phyloP scores from a whole-genome alignment of 2,888 invertebrate genomes.

The Lucinisca nassula region DNA sequence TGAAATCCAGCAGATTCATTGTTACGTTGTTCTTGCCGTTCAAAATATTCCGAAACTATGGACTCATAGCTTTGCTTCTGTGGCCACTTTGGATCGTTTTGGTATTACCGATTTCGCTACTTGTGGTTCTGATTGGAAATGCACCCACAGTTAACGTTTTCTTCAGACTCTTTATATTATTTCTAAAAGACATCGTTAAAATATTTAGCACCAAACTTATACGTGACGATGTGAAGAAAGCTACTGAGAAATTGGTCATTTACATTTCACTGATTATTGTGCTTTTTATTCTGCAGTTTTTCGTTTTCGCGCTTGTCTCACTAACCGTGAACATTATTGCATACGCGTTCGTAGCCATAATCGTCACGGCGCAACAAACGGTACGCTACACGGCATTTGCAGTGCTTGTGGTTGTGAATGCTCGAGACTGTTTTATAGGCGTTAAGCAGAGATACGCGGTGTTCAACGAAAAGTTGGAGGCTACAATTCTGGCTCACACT shows the following conservation, averaged over 20 bases:
- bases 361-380: neutral
- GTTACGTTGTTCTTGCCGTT: constrained; percentile 1
- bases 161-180: neutral
- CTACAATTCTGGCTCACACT: neutral
- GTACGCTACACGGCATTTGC: neutral
- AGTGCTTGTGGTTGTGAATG: constrained; percentile 1
- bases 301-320: neutral
- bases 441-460: constrained; percentile 2
- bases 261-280: neutral
- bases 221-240: neutral
- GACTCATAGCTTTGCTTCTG: constrained; percentile 6
- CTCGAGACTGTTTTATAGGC: neutral
- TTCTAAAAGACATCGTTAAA: neutral
- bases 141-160: neutral
- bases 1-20: neutral
- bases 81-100: constrained; percentile 21
- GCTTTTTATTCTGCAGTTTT: neutral
- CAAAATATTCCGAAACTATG: constrained; percentile 8
- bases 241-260: neutral
- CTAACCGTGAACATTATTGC: neutral
- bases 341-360: neutral
- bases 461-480: constrained; percentile 8
- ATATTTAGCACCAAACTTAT: neutral
- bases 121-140: neutral
- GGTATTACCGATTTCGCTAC: neutral